Evolutionary conservation across 1,140 invertebrate genomes (phyloP), one percentile per base, ranked within the genome.

Genomic region (Diuraphis noxia): DNA sequence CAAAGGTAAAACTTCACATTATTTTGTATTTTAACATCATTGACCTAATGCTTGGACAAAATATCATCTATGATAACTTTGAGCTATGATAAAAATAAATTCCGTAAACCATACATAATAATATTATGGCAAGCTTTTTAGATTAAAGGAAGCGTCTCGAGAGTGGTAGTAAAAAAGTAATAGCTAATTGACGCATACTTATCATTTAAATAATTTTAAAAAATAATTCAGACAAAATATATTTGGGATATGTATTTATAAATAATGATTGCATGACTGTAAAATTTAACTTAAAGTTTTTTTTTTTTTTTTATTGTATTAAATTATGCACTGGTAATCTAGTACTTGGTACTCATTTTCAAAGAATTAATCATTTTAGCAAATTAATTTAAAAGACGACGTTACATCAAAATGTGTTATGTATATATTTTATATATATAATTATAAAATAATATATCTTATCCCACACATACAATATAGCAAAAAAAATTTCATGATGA

Each of bases 1-100:
- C 0, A 95, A 95, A 81, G 94, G 93, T 94, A 92, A 46, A 21
- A 9, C 30, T n/a, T n/a, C 10, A 63, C 30, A n/a, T 13, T 63
- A 63, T n/a, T n/a, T 6, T 10, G n/a, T n/a, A 63, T n/a, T 1
- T n/a, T 17, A 63, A n/a, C 17, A 17, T n/a, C 30, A 63, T n/a
- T n/a, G n/a, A 63, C 2, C n/a, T n/a, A n/a, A 63, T 63, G n/a
- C 30, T n/a, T 0, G 13, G 56, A 0, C 4, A n/a, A n/a, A n/a
- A n/a, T 63, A 63, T 63, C 30, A 4, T n/a, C 1, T 17, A 63
- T 63, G 30, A 63, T n/a, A n/a, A 13, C 30, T 63, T n/a, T 23
- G 10, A n/a, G 5, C 56, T 63, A 63, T 1, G 13, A n/a, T 63
- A n/a, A n/a, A 63, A n/a, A 63, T 25, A 52, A 23, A 52, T 2